Evolutionary conservation across 2,113 vertebrate species (phyloP).

Genomic region (Anguilla japonica): DNA sequence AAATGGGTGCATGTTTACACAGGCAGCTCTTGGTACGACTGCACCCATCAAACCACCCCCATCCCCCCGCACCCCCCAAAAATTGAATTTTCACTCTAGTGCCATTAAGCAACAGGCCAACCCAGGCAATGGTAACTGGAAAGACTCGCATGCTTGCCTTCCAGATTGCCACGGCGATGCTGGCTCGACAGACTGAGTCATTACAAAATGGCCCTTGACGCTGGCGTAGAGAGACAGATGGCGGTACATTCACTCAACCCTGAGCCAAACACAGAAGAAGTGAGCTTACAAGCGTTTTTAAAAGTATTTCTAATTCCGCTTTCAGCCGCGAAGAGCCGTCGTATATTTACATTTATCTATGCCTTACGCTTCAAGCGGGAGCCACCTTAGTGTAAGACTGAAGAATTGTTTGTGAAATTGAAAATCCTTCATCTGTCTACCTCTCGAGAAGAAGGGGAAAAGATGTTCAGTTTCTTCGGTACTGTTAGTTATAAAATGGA

Average conservation of each 20-base stretch:
- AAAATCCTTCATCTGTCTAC: background rate
- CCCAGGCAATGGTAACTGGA: constrained; percentile 9
- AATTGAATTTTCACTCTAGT: background rate
- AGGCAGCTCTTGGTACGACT: background rate
- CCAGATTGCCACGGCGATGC: background rate
- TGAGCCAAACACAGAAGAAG: background rate
- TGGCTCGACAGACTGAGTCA: background rate
- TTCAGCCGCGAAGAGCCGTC: background rate
- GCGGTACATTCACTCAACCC: background rate
- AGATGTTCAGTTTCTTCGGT: background rate
- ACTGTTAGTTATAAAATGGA: background rate
- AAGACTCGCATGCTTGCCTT: background rate
- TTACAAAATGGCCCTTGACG: background rate
- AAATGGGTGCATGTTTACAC: constrained; percentile 22
- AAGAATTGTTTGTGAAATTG: constrained; percentile 5
- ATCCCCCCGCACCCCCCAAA: too few relatives aligned
- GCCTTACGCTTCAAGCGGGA: background rate
- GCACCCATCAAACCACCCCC: too few relatives aligned
- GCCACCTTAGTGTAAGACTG: background rate
- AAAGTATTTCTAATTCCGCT: background rate
- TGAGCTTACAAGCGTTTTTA: background rate
- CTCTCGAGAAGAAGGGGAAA: background rate
- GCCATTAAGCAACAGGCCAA: background rate
- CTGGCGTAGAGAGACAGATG: background rate
- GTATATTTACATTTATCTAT: background rate